A percentile compares a stretch with the other conserved stretches of the same genome.
Conservation (phyloP, 2,797 vertebrate species). For the Mus minutoides region DNA sequence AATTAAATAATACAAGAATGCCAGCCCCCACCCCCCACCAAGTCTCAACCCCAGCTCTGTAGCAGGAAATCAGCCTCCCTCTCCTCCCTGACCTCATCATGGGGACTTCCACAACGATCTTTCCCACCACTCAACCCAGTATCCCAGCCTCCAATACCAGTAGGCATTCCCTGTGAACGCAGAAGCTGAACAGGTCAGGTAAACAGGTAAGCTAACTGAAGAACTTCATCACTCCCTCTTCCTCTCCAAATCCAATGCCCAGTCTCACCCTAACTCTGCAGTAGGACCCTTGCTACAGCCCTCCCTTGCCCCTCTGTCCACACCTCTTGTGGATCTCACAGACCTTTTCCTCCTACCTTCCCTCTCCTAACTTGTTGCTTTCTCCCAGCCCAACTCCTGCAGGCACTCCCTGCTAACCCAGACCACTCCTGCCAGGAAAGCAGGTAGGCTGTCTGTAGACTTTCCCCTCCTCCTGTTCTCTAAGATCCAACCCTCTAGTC, state of each 20-base stretch:
- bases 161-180: background rate
- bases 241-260: background rate
- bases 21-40: background rate
- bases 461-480: background rate
- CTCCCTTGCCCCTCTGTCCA: background rate
- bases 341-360: background rate
- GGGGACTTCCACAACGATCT: background rate
- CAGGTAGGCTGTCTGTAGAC: background rate
- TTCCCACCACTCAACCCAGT: background rate
- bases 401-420: background rate
- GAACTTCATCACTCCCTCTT: background rate
- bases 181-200: background rate
- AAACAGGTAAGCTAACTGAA: background rate
- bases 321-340: background rate
- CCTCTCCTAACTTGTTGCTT: background rate
- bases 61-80: no score
- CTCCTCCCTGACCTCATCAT: background rate
- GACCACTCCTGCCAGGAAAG: background rate
- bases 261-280: background rate
- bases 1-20: slow-evolving; percentile 43
- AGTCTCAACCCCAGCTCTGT: background rate
- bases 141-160: background rate
- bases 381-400: background rate
- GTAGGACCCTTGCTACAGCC: background rate
- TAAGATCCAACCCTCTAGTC: background rate